Evolutionary conservation across 2,113 vertebrate species (phyloP).

Genomic region (Rynchops niger): DNA sequence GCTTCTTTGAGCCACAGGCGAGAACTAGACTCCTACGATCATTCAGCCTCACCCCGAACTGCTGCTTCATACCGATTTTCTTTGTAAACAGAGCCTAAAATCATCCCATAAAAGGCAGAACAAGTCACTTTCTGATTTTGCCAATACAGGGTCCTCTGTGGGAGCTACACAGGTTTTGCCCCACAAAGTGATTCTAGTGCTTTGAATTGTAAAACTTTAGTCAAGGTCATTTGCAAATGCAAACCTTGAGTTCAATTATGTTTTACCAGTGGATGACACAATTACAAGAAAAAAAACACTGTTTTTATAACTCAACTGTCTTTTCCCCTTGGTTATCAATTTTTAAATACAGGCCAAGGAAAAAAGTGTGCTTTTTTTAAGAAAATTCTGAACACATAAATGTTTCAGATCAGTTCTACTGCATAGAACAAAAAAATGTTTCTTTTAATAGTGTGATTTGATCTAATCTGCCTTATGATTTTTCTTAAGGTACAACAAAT

Average conservation of each 20-base stretch:
- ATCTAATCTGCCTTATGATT: conserved; percentile 64
- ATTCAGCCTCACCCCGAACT: neutral
- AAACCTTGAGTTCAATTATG: conserved; percentile 46
- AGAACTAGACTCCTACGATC: neutral
- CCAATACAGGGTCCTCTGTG: neutral
- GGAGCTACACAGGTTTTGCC: conserved; percentile 48
- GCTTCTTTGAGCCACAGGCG: neutral
- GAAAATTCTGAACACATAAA: conserved; percentile 66
- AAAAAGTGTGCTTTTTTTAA: conserved; percentile 58
- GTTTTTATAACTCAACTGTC: conserved; percentile 4
- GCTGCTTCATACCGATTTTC: neutral
- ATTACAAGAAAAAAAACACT: conserved; percentile 26
- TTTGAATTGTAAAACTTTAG: conserved; percentile 60
- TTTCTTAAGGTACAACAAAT: conserved; percentile 61
- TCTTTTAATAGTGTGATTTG: conserved; percentile 50
- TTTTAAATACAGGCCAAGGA: conserved; percentile 68
- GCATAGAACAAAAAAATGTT: conserved; percentile 37
- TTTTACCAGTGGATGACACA: conserved; percentile 64
- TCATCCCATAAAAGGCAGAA: neutral
- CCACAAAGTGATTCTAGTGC: conserved; percentile 41
- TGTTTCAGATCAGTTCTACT: conserved; percentile 27
- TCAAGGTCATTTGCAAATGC: conserved; percentile 69
- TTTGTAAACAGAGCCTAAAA: conserved; percentile 38
- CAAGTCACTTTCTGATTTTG: neutral
- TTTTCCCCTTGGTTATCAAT: conserved; percentile 73